Evolutionary conservation across 2,113 vertebrate genomes (phyloP).

Genomic region (Macaca mulatta): DNA sequence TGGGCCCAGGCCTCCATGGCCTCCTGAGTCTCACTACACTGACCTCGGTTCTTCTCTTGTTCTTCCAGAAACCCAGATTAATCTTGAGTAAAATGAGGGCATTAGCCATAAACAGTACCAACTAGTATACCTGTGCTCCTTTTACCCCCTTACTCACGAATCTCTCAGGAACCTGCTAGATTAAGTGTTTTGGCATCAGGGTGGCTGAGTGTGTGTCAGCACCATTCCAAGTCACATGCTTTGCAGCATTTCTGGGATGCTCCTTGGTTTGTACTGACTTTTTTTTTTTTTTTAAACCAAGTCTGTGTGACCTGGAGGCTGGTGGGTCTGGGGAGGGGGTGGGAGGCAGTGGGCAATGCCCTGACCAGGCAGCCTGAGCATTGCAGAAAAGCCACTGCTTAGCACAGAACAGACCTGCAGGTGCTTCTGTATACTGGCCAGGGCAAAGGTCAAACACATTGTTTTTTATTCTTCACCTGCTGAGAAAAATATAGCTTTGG

Average conservation of each 20-base stretch:
- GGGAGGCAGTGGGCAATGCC: no score
- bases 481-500: conserved; percentile 54
- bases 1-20: no score
- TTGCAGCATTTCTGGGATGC: neutral
- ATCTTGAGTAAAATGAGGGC: neutral
- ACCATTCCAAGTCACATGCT: neutral
- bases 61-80: neutral
- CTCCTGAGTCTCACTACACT: neutral
- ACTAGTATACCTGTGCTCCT: neutral
- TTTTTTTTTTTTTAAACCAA: neutral
- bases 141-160: neutral
- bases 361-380: neutral
- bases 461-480: conserved; percentile 24
- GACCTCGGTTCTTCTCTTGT: neutral
- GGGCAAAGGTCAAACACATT: conserved; percentile 26
- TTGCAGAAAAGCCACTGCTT: neutral
- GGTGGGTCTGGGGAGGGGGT: neutral
- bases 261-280: neutral
- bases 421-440: neutral
- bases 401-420: neutral
- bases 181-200: neutral
- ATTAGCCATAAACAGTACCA: neutral
- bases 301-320: neutral
- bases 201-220: neutral
- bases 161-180: conserved; percentile 3